These are phyloP conservation scores for Takifugu ocellatus DNA, from an alignment of 2,797 vertebrate genomes.

Conservation along the genomic window DNA sequence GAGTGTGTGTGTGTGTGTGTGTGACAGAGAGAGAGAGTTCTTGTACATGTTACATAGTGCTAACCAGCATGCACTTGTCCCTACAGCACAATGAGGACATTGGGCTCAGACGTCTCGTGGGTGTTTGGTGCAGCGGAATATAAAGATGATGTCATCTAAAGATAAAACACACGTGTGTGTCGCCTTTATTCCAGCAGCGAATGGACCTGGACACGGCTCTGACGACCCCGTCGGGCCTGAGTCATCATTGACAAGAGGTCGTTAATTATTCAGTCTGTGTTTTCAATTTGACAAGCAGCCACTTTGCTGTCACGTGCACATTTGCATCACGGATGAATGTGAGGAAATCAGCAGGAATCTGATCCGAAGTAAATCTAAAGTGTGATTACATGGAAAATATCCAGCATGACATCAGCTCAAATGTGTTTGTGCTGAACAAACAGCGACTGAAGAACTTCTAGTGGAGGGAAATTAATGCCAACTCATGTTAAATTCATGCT, in stretches of 20 bases:
- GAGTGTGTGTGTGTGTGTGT: neutral
- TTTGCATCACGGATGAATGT: neutral
- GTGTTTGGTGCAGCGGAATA: no score
- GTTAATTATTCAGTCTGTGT: slow-evolving; percentile 18
- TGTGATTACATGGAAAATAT: no score
- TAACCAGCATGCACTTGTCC: slow-evolving; percentile 22
- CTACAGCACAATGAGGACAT: neutral
- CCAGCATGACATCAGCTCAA: no score
- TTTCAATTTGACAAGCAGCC: neutral
- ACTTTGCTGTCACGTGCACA: neutral
- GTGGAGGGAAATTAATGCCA: no score
- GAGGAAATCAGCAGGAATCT: neutral
- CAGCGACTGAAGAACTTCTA: no score
- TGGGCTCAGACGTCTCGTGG: no score
- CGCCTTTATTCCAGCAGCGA: neutral
- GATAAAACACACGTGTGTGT: no score
- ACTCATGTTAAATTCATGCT: no score
- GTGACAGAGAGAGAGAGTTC: no score
- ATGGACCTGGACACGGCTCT: slow-evolving; percentile 14
- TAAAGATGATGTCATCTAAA: no score
- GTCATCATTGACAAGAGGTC: slow-evolving; percentile 7
- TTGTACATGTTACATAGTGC: slow-evolving; percentile 6
- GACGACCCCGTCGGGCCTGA: slow-evolving; percentile 5
- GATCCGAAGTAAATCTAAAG: neutral
- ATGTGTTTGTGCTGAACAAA: no score